phyloP scores from a whole-genome alignment of 1,140 invertebrate genomes.

The Ephestia elutella region DNA sequence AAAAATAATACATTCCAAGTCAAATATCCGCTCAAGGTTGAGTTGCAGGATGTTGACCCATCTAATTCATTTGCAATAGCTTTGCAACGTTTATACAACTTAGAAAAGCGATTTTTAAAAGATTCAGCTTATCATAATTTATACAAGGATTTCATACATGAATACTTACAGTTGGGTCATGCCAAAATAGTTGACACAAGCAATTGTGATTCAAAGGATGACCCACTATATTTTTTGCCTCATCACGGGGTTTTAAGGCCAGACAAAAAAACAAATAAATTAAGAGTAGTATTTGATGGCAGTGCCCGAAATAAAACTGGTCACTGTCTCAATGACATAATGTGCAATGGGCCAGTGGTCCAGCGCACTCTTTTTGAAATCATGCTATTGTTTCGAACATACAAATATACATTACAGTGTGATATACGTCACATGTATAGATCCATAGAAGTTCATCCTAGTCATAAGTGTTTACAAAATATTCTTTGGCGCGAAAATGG shows the following conservation, averaged over 20 bases:
- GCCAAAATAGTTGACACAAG: constrained; percentile 9
- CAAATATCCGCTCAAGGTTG: constrained; percentile 3
- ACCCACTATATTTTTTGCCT: constrained; percentile 10
- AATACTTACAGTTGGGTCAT: constrained; percentile 10
- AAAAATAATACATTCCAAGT: constrained; percentile 4
- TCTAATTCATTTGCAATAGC: constrained; percentile 7
- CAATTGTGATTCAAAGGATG: neutral
- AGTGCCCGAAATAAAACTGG: neutral
- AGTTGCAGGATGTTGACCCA: neutral
- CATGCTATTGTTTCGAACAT: constrained; percentile 12
- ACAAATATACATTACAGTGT: constrained; percentile 12
- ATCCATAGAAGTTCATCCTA: constrained; percentile 10
- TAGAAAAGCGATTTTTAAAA: constrained; percentile 11
- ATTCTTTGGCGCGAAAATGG: constrained; percentile 15
- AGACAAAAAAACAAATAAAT: constrained; percentile 11
- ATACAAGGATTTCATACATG: constrained; percentile 4
- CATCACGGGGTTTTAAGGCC: constrained; percentile 10
- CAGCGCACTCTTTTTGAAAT: constrained; percentile 14
- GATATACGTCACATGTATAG: constrained; percentile 18
- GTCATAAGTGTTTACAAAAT: constrained; percentile 13
- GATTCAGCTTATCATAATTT: neutral
- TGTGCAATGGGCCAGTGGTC: constrained; percentile 14
- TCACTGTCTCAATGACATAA: constrained; percentile 7
- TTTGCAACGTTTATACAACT: constrained; percentile 9
- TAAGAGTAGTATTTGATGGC: constrained; percentile 6